These are phyloP conservation scores for Hirudo medicinalis DNA, from an alignment of 1,140 invertebrate genomes.

Conservation along the genomic window DNA sequence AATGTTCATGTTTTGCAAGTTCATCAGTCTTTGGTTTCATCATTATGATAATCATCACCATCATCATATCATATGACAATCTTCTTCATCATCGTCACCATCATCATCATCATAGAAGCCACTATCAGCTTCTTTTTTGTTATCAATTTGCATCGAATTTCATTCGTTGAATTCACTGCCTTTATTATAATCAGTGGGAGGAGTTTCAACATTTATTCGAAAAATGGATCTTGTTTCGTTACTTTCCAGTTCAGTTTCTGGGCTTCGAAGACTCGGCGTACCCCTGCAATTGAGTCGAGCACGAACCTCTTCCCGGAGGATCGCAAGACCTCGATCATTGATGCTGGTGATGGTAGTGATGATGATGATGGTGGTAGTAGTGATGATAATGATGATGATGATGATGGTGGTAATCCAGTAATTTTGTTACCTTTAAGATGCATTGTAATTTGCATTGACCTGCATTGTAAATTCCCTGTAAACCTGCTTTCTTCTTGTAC, in stretches of 20 bases:
- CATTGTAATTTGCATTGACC: too few species aligned
- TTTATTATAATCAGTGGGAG: too few species aligned
- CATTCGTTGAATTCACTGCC: too few species aligned
- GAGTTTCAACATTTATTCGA: background rate
- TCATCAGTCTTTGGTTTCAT: background rate
- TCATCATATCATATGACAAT: too few species aligned
- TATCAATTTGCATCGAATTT: background rate
- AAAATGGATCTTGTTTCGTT: background rate
- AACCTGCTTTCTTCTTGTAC: too few species aligned
- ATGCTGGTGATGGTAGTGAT: constrained; percentile 9
- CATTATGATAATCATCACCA: background rate
- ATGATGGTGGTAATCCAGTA: background rate
- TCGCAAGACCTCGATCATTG: background rate
- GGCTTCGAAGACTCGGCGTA: too few species aligned
- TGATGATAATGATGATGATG: background rate
- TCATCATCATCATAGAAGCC: background rate
- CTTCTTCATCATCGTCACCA: background rate
- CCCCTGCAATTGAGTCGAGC: background rate
- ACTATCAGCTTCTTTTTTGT: background rate
- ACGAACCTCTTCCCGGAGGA: background rate
- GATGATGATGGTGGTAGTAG: background rate
- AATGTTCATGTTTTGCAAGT: too few species aligned
- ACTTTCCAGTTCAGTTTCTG: background rate
- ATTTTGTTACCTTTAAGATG: background rate
- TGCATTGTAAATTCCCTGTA: too few species aligned